phyloP scores from a whole-genome alignment of 2,797 vertebrate genomes.

The Yasuhikotakia modesta region DNA sequence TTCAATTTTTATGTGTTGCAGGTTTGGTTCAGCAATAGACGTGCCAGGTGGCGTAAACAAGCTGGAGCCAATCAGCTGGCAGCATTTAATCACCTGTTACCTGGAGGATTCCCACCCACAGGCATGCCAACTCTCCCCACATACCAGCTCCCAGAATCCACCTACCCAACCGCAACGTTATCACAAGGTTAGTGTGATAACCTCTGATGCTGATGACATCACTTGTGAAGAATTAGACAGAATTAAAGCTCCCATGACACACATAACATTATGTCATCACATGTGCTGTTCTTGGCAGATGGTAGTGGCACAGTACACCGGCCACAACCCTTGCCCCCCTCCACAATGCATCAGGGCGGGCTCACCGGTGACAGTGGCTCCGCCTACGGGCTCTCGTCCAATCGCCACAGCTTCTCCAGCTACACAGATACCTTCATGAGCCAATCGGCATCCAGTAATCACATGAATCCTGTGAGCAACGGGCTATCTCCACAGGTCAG shows the following conservation, averaged over 20 bases:
- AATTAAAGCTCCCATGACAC: background rate
- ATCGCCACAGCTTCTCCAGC: conserved; percentile 90
- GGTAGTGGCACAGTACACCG: conserved; percentile 87
- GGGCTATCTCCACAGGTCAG: conserved; percentile 93
- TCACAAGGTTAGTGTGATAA: conserved; percentile 85
- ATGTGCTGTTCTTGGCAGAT: conserved; percentile 71
- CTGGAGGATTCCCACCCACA: conserved; percentile 89
- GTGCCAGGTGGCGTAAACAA: conserved; percentile 95
- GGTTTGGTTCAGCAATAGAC: conserved; percentile 98
- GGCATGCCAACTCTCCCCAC: conserved; percentile 91
- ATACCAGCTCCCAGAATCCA: conserved; percentile 90
- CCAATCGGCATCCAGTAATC: conserved; percentile 84
- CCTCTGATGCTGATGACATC: background rate
- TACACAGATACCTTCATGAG: conserved; percentile 95
- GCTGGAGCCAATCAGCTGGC: conserved; percentile 95
- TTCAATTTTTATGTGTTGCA: conserved; percentile 57
- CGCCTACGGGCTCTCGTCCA: conserved; percentile 84
- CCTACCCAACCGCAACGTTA: conserved; percentile 83
- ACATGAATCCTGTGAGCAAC: conserved; percentile 92
- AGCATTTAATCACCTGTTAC: conserved; percentile 94
- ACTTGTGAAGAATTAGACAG: background rate
- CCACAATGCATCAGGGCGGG: conserved; percentile 92
- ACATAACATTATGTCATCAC: background rate
- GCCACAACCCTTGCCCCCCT: conserved; percentile 91
- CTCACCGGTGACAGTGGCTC: conserved; percentile 79